Percentiles rank a stretch among this genome's conserved stretches.
These are phyloP conservation scores for Plectrocnemia conspersa DNA, from an alignment of 1,140 invertebrate genomes.

Conservation along the genomic window DNA sequence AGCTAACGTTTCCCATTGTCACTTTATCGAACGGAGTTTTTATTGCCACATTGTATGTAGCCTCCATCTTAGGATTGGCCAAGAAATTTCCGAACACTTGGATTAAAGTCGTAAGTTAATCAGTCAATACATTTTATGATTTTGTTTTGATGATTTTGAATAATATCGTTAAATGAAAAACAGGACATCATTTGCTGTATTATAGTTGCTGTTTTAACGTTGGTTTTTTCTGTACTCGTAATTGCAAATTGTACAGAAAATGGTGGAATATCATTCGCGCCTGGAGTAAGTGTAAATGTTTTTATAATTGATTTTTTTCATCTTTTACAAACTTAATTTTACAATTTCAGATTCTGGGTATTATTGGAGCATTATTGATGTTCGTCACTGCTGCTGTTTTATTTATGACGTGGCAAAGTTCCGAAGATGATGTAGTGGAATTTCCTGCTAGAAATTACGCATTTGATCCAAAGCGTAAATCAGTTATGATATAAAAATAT, in stretches of 20 bases:
- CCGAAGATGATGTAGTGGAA: constrained; percentile 20
- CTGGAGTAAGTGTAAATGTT: constrained; percentile 16
- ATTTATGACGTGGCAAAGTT: constrained; percentile 28
- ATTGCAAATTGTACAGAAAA: constrained; percentile 21
- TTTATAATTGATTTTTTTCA: neutral
- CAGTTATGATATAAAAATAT: constrained; percentile 20
- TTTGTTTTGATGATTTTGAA: neutral
- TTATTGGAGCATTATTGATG: constrained; percentile 21
- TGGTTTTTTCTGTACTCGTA: constrained; percentile 29
- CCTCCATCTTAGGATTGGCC: constrained; percentile 24
- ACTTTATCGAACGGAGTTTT: constrained; percentile 21
- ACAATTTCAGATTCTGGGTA: constrained; percentile 25
- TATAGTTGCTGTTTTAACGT: constrained; percentile 18
- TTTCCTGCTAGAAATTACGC: constrained; percentile 1
- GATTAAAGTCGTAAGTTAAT: constrained; percentile 26
- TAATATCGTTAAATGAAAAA: constrained; percentile 8
- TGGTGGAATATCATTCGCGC: constrained; percentile 8
- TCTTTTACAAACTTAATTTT: neutral
- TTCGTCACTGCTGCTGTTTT: constrained; percentile 22
- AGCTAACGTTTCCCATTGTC: constrained; percentile 24
- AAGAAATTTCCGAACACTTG: constrained; percentile 23
- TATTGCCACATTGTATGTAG: constrained; percentile 19
- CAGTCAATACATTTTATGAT: constrained; percentile 2
- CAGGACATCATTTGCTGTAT: constrained; percentile 26
- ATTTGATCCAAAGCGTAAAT: constrained; percentile 19